Evolutionary conservation across 2,888 invertebrate species (phyloP).

Genomic region (Andrena camellia): DNA sequence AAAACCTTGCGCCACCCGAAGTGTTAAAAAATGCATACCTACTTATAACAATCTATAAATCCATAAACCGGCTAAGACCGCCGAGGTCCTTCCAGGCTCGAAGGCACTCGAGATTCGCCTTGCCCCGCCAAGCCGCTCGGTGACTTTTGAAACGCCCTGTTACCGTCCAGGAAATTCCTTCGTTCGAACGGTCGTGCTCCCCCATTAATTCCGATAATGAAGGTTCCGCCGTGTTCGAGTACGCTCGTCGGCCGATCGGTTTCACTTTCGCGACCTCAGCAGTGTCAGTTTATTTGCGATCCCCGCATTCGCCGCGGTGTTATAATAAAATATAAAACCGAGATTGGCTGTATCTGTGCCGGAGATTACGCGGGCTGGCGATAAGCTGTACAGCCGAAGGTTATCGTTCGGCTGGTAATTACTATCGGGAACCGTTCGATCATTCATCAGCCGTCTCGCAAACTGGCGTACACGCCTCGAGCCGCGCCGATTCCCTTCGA

Average conservation of each 20-base stretch:
- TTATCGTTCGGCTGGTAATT: constrained; percentile 71
- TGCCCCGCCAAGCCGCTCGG: too few species aligned
- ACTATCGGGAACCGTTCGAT: constrained; percentile 56
- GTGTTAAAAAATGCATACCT: too few species aligned
- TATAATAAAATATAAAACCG: constrained; percentile 44
- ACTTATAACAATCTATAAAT: too few species aligned
- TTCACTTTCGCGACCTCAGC: constrained; percentile 24
- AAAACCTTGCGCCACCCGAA: too few species aligned
- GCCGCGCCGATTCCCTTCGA: neutral
- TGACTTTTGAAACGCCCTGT: neutral
- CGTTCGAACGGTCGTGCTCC: neutral
- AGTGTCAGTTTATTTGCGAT: constrained; percentile 14
- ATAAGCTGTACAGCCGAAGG: constrained; percentile 73
- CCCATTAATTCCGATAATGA: neutral
- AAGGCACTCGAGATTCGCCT: too few species aligned
- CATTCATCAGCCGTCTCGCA: constrained; percentile 44
- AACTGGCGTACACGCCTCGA: neutral
- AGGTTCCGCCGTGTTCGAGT: neutral
- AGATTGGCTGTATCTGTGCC: constrained; percentile 50
- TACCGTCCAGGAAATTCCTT: neutral
- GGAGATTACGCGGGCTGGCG: constrained; percentile 52
- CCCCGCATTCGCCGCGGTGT: constrained; percentile 7
- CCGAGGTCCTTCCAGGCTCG: too few species aligned
- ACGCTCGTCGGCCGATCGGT: constrained; percentile 7
- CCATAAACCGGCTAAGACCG: too few species aligned